phyloP scores from a whole-genome alignment of 2,113 vertebrate species.

The Fulmarus glacialis region DNA sequence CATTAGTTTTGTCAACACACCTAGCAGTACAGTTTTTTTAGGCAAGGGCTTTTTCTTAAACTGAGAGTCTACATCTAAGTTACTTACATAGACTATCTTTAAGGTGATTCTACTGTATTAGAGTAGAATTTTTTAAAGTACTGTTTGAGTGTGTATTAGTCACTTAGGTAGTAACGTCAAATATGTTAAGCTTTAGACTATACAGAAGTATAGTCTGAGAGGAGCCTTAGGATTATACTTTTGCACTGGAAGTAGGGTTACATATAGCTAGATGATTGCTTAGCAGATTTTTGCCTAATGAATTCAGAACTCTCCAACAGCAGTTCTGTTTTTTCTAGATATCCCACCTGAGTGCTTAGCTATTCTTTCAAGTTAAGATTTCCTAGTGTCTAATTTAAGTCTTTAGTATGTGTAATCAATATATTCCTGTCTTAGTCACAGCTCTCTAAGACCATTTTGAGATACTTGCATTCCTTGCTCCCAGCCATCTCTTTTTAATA shows the following conservation, averaged over 20 bases:
- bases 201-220: neutral
- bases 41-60: neutral
- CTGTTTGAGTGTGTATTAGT: neutral
- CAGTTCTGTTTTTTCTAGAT: neutral
- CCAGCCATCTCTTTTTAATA: neutral
- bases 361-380: neutral
- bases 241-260: neutral
- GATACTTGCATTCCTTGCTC: neutral
- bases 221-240: neutral
- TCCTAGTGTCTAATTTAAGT: neutral
- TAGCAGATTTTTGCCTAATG: neutral
- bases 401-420: neutral
- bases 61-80: neutral
- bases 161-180: neutral
- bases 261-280: neutral
- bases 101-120: neutral
- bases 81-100: neutral
- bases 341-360: neutral
- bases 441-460: neutral
- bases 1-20: neutral
- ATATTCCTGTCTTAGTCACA: neutral
- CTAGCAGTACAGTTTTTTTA: neutral
- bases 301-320: neutral
- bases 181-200: neutral
- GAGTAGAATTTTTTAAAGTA: neutral